Evolutionary conservation across 2,888 invertebrate genomes (phyloP).

Genomic region (Cosmorhoe ocellata): DNA sequence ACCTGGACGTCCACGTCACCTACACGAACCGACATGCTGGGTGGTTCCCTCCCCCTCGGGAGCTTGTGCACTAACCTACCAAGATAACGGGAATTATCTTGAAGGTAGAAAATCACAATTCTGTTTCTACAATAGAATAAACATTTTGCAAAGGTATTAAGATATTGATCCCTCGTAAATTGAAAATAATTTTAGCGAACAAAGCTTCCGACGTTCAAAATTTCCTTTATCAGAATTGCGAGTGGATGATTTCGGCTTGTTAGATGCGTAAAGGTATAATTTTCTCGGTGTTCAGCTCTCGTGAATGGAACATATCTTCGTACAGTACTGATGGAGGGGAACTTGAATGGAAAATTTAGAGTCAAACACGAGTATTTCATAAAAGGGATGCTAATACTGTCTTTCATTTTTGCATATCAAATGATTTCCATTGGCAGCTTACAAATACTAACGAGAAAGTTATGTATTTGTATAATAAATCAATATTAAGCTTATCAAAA

Average conservation of each 20-base stretch:
- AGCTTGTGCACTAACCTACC: neutral
- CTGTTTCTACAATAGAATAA: slow-evolving; percentile 17
- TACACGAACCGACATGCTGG: no score
- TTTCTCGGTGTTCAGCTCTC: slow-evolving; percentile 41
- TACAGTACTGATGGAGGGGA: slow-evolving; percentile 43
- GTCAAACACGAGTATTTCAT: slow-evolving; percentile 46
- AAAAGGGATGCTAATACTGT: slow-evolving; percentile 42
- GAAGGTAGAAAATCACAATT: slow-evolving; percentile 14
- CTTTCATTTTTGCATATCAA: slow-evolving; percentile 19
- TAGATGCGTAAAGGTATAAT: slow-evolving; percentile 41
- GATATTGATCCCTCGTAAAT: slow-evolving; percentile 33
- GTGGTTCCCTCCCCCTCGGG: no score
- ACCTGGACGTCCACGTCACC: no score
- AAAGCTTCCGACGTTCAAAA: slow-evolving; percentile 33
- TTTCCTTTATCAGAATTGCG: slow-evolving; percentile 39
- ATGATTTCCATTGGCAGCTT: neutral
- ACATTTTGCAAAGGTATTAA: slow-evolving; percentile 24
- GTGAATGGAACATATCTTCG: slow-evolving; percentile 45
- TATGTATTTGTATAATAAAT: no score
- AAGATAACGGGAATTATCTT: slow-evolving; percentile 4
- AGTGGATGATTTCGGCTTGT: slow-evolving; percentile 42
- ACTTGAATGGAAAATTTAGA: slow-evolving; percentile 53
- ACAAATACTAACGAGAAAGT: no score
- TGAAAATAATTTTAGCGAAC: slow-evolving; percentile 43
- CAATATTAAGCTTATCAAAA: no score